phyloP scores from a whole-genome alignment of 1,140 invertebrate genomes.

The Neuroterus valhalla region DNA sequence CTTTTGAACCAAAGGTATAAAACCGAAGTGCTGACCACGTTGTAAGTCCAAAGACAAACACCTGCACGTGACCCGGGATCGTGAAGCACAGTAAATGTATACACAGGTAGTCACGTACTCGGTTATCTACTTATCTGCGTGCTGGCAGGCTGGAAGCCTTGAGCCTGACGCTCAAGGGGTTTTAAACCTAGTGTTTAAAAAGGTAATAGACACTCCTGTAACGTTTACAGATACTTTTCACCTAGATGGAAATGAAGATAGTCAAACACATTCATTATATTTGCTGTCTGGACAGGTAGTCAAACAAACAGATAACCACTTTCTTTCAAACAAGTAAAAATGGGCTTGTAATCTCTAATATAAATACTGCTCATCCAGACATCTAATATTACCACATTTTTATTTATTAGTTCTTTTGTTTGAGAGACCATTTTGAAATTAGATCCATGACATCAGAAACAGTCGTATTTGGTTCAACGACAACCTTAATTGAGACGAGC shows the following conservation, averaged over 20 bases:
- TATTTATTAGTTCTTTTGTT: background rate
- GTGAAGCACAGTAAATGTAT: conserved; percentile 49
- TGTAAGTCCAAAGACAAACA: conserved; percentile 55
- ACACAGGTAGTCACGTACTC: conserved; percentile 53
- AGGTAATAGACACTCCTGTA: conserved; percentile 22
- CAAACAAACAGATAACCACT: conserved; percentile 4
- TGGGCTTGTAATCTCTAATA: background rate
- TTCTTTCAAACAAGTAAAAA: background rate
- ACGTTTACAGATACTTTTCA: conserved; percentile 29
- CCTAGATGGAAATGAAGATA: conserved; percentile 7
- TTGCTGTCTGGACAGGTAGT: background rate
- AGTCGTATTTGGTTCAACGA: background rate
- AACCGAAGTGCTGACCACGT: conserved; percentile 40
- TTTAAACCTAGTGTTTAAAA: conserved; percentile 27
- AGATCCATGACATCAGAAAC: background rate
- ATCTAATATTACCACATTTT: background rate
- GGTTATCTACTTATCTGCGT: conserved; percentile 57
- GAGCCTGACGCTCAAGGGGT: conserved; percentile 30
- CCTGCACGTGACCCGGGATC: conserved; percentile 51
- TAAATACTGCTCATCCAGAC: background rate
- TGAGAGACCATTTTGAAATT: background rate
- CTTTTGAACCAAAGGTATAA: conserved; percentile 33
- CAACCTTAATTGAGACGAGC: conserved; percentile 24
- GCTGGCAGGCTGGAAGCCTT: conserved; percentile 37
- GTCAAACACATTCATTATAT: conserved; percentile 17